These are phyloP conservation scores for Alectoris magna DNA, from an alignment of 2,797 vertebrate species.

Conservation along the genomic window DNA sequence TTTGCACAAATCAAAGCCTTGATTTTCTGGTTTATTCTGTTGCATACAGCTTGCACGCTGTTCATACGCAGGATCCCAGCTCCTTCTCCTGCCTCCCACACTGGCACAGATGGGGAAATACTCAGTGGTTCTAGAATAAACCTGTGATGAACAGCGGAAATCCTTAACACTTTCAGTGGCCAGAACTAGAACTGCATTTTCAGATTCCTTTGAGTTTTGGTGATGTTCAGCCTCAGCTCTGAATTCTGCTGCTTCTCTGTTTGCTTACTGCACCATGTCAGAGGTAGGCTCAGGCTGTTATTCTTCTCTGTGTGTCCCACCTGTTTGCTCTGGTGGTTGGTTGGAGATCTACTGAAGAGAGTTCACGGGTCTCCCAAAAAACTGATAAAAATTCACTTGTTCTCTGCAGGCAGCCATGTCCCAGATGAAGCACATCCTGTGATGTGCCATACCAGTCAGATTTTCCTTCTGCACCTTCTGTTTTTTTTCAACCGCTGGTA, in stretches of 20 bases:
- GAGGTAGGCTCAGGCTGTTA: neutral
- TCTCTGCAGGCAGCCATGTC: neutral
- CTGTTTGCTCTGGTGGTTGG: neutral
- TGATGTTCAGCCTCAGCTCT: neutral
- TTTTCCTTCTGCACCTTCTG: neutral
- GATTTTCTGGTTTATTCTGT: neutral
- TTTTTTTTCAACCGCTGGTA: neutral
- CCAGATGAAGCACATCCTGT: neutral
- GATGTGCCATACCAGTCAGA: neutral
- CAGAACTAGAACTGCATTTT: neutral
- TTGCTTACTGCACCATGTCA: neutral
- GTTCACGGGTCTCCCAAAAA: neutral
- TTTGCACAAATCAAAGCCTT: neutral
- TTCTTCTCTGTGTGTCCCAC: fast-evolving
- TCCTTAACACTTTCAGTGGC: neutral
- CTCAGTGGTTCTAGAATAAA: neutral
- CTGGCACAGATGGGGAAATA: neutral
- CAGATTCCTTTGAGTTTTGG: neutral
- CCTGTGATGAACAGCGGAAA: slow-evolving; percentile 15
- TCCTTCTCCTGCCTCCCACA: fast-evolving
- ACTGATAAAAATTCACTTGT: neutral
- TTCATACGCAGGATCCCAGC: fast-evolving
- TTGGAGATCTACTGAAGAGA: neutral
- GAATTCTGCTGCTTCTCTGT: neutral
- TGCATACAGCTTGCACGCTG: fast-evolving